Base-by-base conservation (phyloP, 2,113 vertebrate species). In the Corydoras maculifer region DNA sequence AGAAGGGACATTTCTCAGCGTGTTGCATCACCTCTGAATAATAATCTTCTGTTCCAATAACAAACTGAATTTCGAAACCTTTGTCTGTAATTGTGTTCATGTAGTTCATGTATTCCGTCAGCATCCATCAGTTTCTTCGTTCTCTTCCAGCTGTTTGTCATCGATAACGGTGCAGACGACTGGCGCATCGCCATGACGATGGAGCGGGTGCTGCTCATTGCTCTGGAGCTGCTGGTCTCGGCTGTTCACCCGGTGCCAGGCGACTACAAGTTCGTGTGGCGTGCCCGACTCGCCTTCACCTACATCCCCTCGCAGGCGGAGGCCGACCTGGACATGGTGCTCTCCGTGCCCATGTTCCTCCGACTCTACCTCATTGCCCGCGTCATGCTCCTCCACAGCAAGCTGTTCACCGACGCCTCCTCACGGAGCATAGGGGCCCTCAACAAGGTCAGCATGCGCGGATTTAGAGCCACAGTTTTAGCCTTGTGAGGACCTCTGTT, bases 181-280 rank as follows among this genome's bases (percentile, higher is more conserved):
- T 99, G 97, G 96, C 90, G 97, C 79, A 99, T 99, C 60, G 97
- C 97, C 30, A 99, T 99, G 96, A 98, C 95, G 0, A 94, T 94
- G 8, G 95, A 99, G 84, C 89, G 96, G 75, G 95, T 99, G 79
- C 88, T 98, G 75, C 93, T 94, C 81, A 97, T 99, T 76, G 88
- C 93, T 72, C 86, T 99, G 89, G 97, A 99, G 92, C 91, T 99
- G 90, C 84, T 98, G 86, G 95, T 99, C 80, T 98, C 94, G 2
- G 96, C 96, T 59, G 94, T 99, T 62, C 97, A 99, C 81, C 97
- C 97, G 18, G 92, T 99, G 32, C 97, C 97, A 0, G 97, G 97
- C 9, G 93, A 97, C 85, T 98, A 97, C 85, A 95, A 93, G 76
- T 99, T 98, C 80, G 94, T 94, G 86, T 98, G 96, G 96, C 94